These are phyloP conservation scores for Piprites chloris DNA, from an alignment of 2,113 vertebrate species.

Conservation along the genomic window DNA sequence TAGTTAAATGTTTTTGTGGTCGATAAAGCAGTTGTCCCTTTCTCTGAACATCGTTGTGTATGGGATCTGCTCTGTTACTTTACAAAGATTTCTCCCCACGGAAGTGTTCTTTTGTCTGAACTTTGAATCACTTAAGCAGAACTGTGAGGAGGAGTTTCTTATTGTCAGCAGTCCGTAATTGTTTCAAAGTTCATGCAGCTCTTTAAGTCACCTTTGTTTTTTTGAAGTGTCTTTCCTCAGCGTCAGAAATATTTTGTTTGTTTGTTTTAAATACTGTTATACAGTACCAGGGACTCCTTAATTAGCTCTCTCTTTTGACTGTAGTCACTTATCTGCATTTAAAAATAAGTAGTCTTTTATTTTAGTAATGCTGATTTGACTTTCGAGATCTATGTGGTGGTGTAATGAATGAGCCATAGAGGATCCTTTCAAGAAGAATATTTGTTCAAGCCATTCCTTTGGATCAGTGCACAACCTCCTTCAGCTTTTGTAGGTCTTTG, in stretches of 20 bases:
- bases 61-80: slow-evolving; percentile 26
- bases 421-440: background rate
- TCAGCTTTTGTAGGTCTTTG: background rate
- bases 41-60: background rate
- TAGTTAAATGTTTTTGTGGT: slow-evolving; percentile 12
- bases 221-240: background rate
- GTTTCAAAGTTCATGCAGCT: background rate
- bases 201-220: background rate
- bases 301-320: background rate
- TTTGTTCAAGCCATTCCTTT: background rate
- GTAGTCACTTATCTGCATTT: background rate
- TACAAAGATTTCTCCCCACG: background rate
- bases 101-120: slow-evolving; percentile 2
- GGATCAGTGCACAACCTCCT: background rate
- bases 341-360: background rate
- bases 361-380: background rate
- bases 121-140: slow-evolving; percentile 2
- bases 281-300: background rate
- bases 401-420: background rate
- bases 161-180: background rate
- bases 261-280: background rate
- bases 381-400: background rate
- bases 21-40: slow-evolving; percentile 22
- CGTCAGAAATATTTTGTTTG: background rate
- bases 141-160: background rate